Percentiles rank a stretch among this genome's conserved stretches.
Conservation (phyloP, 2,888 invertebrate genomes). For the Tetragnatha montana region DNA sequence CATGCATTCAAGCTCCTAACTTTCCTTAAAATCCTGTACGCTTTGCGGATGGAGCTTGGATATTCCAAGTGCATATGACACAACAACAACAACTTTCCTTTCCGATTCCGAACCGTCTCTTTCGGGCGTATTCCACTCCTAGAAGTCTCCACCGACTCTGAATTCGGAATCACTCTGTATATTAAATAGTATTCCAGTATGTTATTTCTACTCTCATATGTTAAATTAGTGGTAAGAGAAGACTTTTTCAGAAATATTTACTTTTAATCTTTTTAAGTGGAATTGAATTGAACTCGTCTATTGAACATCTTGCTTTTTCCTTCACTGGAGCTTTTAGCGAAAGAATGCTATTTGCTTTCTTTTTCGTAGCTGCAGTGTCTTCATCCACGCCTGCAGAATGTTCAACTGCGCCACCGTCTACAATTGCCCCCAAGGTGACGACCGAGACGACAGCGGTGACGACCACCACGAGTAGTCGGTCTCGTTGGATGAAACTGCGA, state of each 20-base stretch:
- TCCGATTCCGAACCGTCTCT: no score
- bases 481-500: constrained; percentile 93
- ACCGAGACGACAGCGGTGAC: constrained; percentile 18
- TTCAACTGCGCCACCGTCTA: constrained; percentile 7
- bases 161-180: no score
- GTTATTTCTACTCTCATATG: no score
- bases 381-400: constrained; percentile 28
- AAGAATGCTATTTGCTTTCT: neutral
- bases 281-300: neutral
- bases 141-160: no score
- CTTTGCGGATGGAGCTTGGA: no score
- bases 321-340: neutral
- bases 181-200: no score
- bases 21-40: no score
- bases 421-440: constrained; percentile 4
- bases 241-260: neutral
- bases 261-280: neutral
- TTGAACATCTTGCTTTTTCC: no score
- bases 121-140: no score
- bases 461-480: constrained; percentile 43
- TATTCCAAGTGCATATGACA: no score
- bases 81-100: no score
- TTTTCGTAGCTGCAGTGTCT: neutral
- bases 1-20: no score
- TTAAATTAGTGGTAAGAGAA: neutral